Evolutionary conservation across 1,140 invertebrate genomes (phyloP).

Genomic region (Trissolcus basalis): DNA sequence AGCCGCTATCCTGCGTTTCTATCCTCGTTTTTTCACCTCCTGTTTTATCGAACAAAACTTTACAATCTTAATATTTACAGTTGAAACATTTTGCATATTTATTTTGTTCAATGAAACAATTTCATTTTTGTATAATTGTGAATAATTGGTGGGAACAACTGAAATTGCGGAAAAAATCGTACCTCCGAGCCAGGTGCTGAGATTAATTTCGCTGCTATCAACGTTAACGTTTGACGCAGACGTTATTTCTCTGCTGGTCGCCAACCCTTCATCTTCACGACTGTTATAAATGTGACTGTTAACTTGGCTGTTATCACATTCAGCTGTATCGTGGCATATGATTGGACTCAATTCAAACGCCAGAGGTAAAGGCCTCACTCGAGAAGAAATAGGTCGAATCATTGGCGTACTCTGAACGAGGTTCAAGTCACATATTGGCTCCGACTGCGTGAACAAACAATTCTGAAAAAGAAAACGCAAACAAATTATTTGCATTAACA

Average conservation of each 20-base stretch:
- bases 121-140: too few species aligned
- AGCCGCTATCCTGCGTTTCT: slow-evolving; percentile 66
- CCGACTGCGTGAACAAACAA: slow-evolving; percentile 68
- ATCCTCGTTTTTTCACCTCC: slow-evolving; percentile 64
- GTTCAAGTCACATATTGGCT: slow-evolving; percentile 60
- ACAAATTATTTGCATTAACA: not conserved
- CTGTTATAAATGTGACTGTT: slow-evolving; percentile 40
- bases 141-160: too few species aligned
- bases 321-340: slow-evolving; percentile 61
- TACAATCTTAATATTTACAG: not conserved
- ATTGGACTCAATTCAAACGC: slow-evolving; percentile 75
- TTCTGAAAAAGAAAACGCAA: slow-evolving; percentile 62
- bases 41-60: slow-evolving; percentile 32
- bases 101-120: too few species aligned
- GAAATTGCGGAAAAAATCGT: slow-evolving; percentile 11
- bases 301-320: slow-evolving; percentile 51
- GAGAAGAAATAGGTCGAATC: slow-evolving; percentile 64
- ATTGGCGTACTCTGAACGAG: slow-evolving; percentile 73
- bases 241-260: slow-evolving; percentile 23
- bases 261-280: slow-evolving; percentile 33
- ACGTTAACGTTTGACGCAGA: slow-evolving; percentile 50
- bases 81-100: not conserved
- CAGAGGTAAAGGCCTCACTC: slow-evolving; percentile 66
- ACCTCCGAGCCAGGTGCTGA: slow-evolving; percentile 76
- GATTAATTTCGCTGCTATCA: slow-evolving; percentile 64